Conservation (phyloP, 1,140 invertebrate species). For the Pseudomyrmex concolor region DNA sequence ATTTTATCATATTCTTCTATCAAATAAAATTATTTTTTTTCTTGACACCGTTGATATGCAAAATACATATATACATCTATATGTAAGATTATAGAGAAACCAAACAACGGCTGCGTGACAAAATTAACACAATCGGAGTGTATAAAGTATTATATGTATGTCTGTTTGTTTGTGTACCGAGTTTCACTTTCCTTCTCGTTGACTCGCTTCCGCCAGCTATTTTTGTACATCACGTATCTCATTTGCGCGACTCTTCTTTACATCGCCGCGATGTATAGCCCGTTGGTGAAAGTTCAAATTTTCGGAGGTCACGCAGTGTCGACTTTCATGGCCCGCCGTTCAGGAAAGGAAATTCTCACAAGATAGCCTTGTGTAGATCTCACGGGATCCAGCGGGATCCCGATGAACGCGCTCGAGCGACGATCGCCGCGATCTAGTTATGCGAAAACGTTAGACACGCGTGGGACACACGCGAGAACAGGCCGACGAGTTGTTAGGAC, state of each 20-base stretch:
- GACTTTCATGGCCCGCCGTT: constrained; percentile 17
- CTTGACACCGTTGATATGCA: no score
- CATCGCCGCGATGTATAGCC: constrained; percentile 30
- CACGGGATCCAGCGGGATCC: constrained; percentile 7
- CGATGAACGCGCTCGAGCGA: neutral
- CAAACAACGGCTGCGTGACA: constrained; percentile 38
- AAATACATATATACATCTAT: no score
- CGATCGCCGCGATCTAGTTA: constrained; percentile 39
- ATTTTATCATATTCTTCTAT: no score
- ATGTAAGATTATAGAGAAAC: neutral
- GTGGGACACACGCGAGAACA: constrained; percentile 35
- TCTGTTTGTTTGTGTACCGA: constrained; percentile 58
- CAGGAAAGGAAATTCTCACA: constrained; percentile 36
- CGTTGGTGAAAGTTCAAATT: constrained; percentile 74
- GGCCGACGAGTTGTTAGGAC: constrained; percentile 22
- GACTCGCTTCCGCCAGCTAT: constrained; percentile 70
- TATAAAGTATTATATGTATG: neutral
- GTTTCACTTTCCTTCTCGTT: constrained; percentile 82
- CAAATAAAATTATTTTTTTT: no score
- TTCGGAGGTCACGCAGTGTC: constrained; percentile 61
- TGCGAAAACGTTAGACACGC: constrained; percentile 30
- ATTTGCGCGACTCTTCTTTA: constrained; percentile 9
- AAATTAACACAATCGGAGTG: constrained; percentile 52
- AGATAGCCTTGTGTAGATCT: constrained; percentile 3
- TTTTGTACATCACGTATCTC: constrained; percentile 65